phyloP scores from a whole-genome alignment of 2,797 vertebrate genomes.

The Ctenopoma kingsleyae region DNA sequence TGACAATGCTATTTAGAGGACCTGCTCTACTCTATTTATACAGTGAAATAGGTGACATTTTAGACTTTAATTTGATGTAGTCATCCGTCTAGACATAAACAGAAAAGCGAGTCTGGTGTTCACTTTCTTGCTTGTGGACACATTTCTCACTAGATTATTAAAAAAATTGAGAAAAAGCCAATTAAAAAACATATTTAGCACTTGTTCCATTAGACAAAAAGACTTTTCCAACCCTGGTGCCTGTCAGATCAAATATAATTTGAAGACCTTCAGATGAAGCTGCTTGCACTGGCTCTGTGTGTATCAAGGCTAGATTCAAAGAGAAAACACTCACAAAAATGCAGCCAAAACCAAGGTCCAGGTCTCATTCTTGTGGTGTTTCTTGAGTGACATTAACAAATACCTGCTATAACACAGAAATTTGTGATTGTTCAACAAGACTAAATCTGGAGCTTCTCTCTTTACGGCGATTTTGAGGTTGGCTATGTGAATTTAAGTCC shows the following conservation, averaged over 20 bases:
- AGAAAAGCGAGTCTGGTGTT: conserved; percentile 2
- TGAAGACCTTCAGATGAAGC: conserved; percentile 19
- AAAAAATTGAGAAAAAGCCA: not conserved
- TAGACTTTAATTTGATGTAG: not conserved
- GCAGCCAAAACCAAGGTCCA: conserved; percentile 9
- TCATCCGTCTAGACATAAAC: not conserved
- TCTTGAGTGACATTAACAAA: conserved; percentile 49
- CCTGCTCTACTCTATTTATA: not conserved
- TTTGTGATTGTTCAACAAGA: conserved; percentile 25
- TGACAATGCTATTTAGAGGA: not conserved
- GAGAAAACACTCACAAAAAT: conserved; percentile 30
- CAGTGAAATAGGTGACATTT: not conserved
- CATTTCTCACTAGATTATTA: not conserved
- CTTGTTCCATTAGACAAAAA: conserved; percentile 11
- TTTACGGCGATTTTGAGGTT: conserved; percentile 7
- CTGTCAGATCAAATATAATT: conserved; percentile 37
- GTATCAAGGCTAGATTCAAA: conserved; percentile 16
- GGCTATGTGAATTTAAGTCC: conserved; percentile 7
- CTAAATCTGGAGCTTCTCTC: conserved; percentile 3
- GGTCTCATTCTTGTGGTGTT: conserved; percentile 50
- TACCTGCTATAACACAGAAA: conserved; percentile 16
- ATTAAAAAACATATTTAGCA: conserved; percentile 8
- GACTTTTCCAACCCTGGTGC: conserved; percentile 46
- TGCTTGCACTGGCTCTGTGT: conserved; percentile 25
- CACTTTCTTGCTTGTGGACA: not conserved